phyloP scores from a whole-genome alignment of 2,797 vertebrate species.

The Bucorvus abyssinicus region DNA sequence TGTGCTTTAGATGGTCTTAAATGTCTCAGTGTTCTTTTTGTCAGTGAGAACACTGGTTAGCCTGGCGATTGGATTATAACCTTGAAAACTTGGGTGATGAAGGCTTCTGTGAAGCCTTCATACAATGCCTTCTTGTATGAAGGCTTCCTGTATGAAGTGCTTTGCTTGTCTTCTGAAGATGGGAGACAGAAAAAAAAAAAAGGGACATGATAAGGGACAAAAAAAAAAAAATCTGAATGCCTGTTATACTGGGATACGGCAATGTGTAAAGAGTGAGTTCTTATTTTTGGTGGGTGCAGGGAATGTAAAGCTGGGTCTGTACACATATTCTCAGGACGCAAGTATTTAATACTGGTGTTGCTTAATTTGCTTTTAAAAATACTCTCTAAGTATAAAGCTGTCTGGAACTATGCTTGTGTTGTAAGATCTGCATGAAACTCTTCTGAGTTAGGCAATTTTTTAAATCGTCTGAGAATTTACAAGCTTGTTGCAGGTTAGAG shows the following conservation, averaged over 20 bases:
- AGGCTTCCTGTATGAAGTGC: not conserved
- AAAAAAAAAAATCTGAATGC: not conserved
- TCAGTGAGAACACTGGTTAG: not conserved
- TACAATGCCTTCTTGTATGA: not conserved
- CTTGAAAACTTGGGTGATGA: not conserved
- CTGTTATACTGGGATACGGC: not conserved
- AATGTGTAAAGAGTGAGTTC: not conserved
- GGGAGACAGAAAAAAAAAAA: not conserved
- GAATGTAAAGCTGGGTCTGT: not conserved
- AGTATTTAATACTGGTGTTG: not conserved
- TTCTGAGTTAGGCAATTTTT: not conserved
- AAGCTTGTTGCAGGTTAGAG: not conserved
- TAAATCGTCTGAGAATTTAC: not conserved
- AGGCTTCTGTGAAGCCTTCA: not conserved
- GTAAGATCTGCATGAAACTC: not conserved
- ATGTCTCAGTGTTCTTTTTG: not conserved
- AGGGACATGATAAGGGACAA: not conserved
- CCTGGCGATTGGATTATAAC: fast-evolving
- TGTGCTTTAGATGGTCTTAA: not conserved
- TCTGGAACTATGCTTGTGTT: not conserved
- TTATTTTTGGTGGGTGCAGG: not conserved
- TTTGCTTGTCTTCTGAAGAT: not conserved
- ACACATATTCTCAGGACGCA: not conserved
- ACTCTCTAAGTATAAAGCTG: not conserved
- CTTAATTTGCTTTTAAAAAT: not conserved